Evolutionary conservation across 2,113 vertebrate species (phyloP), one percentile per base, ranked within the genome.

Genomic region (Fregata magnificens): DNA sequence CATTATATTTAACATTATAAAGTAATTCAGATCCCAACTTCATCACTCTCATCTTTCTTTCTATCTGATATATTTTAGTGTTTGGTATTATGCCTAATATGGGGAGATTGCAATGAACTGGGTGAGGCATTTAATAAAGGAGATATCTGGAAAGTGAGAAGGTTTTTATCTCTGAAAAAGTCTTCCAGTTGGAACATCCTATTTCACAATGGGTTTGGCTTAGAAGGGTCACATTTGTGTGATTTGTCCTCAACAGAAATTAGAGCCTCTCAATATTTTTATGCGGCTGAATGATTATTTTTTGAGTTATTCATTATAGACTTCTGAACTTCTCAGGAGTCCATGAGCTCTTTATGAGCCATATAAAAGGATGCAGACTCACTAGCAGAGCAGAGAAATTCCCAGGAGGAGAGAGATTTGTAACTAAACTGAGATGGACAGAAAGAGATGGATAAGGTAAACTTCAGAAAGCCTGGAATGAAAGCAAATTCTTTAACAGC

Each of bases 181-280:
- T 85, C 53, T 66, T 85, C 44, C 74, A 90, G 70, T 84, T 93
- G 62, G 53, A 93, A 87, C 71, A 89, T 72, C 58, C 62, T 95
- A 38, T 82, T 91, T 95, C 58, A 85, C 79, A 97, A 94, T 80
- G n/a, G 17, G 16, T 86, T 94, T 94, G 69, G 49, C 45, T 89
- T 84, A 72, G 61, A 84, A 82, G 70, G 18, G n/a, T 77, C 82
- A 65, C 59, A 53, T 91, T 89, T 91, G 52, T 95, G 58, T 58
- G 56, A 87, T 95, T 91, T 85, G 70, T 87, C 84, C 78, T 96
- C 94, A 89, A 8, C 42, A 85, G 86, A 95, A 96, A 95, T 94
- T 80, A 94, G 91, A 79, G 14, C 49, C 56, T 93, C 77, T 85
- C 73, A 38, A 42, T 82, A 85, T 90, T 95, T 84, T 83, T 89